Evolutionary conservation across 2,797 vertebrate genomes (phyloP), one percentile per base, ranked within the genome.

Genomic region (Champsocephalus gunnari): DNA sequence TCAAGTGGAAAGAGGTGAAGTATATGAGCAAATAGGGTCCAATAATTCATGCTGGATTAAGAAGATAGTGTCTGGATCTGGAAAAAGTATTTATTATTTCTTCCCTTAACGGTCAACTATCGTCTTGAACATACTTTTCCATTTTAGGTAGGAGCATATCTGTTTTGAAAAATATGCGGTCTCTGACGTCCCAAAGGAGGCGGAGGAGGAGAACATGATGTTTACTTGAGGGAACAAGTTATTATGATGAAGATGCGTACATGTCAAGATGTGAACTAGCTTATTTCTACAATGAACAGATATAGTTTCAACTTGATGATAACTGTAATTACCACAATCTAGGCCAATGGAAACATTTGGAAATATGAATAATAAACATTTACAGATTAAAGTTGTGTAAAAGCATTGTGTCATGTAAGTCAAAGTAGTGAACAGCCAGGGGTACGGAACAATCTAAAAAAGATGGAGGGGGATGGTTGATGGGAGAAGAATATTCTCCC

Each of bases 41-140:
- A 24, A 53, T 70, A 56, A 62, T 72, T 80, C 55, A 62, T 38
- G 50, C 21, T 41, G 44, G 66, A 68, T 71, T 84, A 44, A 70
- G 41, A 59, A 65, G 58, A 75, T 53, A 19, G 38, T 19, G 51
- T 32, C 45, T 47, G 12, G 59, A 65, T 53, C 21, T 61, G 49
- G 59, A 67, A 61, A 24, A 66, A 70, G 7, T 53, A 9, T 71
- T 71, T 12, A 24, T 28, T 12, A 14, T 63, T 66, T 53, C 8
- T 51, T 55, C 58, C 10, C 56, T 11, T 10, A 50, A 62, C 34
- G 34, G 34, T 38, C 34, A 38, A 38, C 45, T 38, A 24, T 1
- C 3, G 1, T 14, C 44, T 71, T 61, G 28, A 71, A 47, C 55
- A 71, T 53, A 58, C 17, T 48, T 75, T 50, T n/a, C 73, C 54